These are phyloP conservation scores for Pachyramphus minor DNA, from an alignment of 2,113 vertebrate species.

Conservation along the genomic window DNA sequence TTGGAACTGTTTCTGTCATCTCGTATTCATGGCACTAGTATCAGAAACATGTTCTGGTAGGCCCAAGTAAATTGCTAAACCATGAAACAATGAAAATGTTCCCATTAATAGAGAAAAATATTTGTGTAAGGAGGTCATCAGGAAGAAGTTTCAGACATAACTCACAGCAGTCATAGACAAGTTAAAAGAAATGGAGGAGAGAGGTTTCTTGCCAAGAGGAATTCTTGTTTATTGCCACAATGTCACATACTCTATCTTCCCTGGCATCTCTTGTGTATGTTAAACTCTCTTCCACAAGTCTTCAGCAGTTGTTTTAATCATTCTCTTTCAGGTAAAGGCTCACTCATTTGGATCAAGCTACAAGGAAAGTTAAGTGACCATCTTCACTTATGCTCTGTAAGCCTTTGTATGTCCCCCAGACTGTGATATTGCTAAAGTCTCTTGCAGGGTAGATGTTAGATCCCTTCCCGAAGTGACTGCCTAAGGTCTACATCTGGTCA, in stretches of 20 bases:
- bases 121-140: neutral
- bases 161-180: neutral
- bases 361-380: neutral
- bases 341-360: accelerated
- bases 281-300: neutral
- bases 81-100: slow-evolving; percentile 10
- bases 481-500: neutral
- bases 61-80: neutral
- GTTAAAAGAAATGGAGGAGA: neutral
- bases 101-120: slow-evolving; percentile 38
- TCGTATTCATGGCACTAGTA: neutral
- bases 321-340: neutral
- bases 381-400: neutral
- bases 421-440: neutral
- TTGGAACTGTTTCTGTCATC: neutral
- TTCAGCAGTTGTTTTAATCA: neutral
- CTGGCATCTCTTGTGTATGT: slow-evolving; percentile 5
- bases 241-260: slow-evolving; percentile 7
- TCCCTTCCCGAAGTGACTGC: neutral
- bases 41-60: neutral
- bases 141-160: slow-evolving; percentile 7
- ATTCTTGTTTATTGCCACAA: slow-evolving; percentile 21
- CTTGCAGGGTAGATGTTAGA: neutral
- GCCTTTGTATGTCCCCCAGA: neutral
- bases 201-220: slow-evolving; percentile 14